Evolutionary conservation across 1,140 invertebrate species (phyloP), one percentile per base, ranked within the genome.

Genomic region (Vanessa tameamea): DNA sequence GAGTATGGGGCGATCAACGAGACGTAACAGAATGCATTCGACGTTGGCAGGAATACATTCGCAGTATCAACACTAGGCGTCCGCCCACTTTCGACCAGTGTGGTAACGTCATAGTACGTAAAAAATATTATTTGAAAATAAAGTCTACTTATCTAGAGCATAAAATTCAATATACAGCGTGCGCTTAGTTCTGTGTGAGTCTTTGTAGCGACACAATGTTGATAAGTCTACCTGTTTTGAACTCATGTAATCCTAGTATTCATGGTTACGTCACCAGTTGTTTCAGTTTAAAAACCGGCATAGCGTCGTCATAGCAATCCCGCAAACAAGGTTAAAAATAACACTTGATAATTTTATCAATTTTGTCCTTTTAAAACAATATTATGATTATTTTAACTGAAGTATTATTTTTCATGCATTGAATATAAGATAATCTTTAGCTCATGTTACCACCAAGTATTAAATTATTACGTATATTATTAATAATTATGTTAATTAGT

Each of bases 1-100:
- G 91, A 78, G 81, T 93, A 65, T 93, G 92, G 92, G 90, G 91
- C 72, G 85, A 91, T 64, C 90, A 91, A 77, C 86, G 81, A 79
- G 85, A 88, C 68, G 86, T 87, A 72, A 89, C 84, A 23, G 89
- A 90, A 73, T 90, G 87, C 80, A 74, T 91, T 63, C 80, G 83
- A 13, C 86, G 88, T 31, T 92, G 92, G 91, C 81, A 83, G 69
- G 92, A 89, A 78, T 91, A 90, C 76, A 69, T 88, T 47, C 82
- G 84, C 50, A 89, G 88, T 78, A 85, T 91, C 64, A 87, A 89
- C 77, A 90, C 89, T 12, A 82, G 90, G 78, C 85, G 85, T 50
- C 89, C 90, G 23, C 89, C 89, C 16, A 69, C 73, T 9, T 91
- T 89, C 66, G 89, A 91, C 69, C 75, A 84, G 37, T 86, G 85